These are phyloP conservation scores for Ploceus nigricollis DNA, from an alignment of 2,113 vertebrate genomes.

Conservation along the genomic window DNA sequence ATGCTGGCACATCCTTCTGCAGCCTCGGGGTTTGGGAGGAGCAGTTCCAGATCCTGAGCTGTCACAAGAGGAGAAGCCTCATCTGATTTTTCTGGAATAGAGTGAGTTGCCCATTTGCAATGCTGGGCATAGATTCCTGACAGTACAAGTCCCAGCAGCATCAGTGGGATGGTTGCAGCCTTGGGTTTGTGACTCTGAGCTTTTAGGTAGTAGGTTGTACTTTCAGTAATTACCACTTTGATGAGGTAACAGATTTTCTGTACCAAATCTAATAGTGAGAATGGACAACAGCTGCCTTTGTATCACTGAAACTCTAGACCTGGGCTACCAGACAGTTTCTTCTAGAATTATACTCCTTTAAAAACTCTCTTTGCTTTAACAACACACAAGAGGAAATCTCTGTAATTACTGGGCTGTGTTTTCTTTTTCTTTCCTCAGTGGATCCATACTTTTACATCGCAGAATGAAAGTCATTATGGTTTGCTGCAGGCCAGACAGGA, in stretches of 20 bases:
- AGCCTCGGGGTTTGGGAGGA: not conserved
- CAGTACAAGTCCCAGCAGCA: rapidly evolving
- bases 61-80: not conserved
- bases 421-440: not conserved
- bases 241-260: not conserved
- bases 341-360: not conserved
- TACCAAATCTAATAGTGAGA: not conserved
- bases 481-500: slow-evolving; percentile 24
- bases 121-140: not conserved
- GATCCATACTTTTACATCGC: not conserved
- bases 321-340: not conserved
- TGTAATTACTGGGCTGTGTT: slow-evolving; percentile 20
- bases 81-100: rapidly evolving
- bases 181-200: not conserved
- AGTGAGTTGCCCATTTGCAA: not conserved
- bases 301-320: not conserved
- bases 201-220: not conserved
- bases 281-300: not conserved
- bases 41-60: not conserved
- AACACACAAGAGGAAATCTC: not conserved
- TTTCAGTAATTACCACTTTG: not conserved
- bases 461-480: not conserved
- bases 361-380: slow-evolving; percentile 9
- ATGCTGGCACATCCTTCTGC: not conserved
- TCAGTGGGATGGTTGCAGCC: not conserved